Evolutionary conservation across 2,113 vertebrate species (phyloP).

Genomic region (Thamnophis sirtalis): DNA sequence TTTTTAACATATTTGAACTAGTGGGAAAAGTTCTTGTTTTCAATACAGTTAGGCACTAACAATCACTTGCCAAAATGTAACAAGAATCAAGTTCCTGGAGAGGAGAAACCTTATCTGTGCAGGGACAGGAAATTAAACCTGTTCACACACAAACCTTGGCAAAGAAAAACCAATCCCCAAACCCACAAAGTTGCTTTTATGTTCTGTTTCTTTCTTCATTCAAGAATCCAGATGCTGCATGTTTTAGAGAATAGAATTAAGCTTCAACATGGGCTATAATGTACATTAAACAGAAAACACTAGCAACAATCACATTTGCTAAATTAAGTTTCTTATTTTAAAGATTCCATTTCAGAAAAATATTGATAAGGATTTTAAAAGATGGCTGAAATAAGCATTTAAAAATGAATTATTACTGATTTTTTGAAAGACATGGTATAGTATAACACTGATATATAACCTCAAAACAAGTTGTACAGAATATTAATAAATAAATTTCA

Average conservation of each 20-base stretch:
- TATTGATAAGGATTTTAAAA: not conserved
- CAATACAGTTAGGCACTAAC: not conserved
- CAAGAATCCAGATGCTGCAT: constrained; percentile 15
- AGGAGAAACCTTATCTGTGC: constrained; percentile 3
- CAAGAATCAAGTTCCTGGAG: constrained; percentile 10
- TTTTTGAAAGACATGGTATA: not conserved
- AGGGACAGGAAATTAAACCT: constrained; percentile 44
- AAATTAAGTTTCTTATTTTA: constrained; percentile 6
- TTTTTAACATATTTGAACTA: not conserved
- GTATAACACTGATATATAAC: not conserved
- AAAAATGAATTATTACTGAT: constrained; percentile 17
- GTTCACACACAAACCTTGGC: constrained; percentile 12
- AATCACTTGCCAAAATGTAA: constrained; percentile 36
- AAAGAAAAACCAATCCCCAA: not conserved
- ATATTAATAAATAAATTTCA: constrained; percentile 19
- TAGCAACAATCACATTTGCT: not conserved
- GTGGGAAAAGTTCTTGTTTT: constrained; percentile 19
- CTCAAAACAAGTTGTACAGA: not conserved
- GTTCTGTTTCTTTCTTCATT: constrained; percentile 4
- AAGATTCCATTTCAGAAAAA: not conserved
- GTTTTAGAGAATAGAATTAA: constrained; percentile 4
- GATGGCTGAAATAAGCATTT: not conserved
- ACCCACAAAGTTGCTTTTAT: not conserved
- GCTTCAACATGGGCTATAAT: not conserved
- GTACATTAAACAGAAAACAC: not conserved